These are phyloP conservation scores for Bothrops jararaca DNA, from an alignment of 2,113 vertebrate species.

Conservation along the genomic window DNA sequence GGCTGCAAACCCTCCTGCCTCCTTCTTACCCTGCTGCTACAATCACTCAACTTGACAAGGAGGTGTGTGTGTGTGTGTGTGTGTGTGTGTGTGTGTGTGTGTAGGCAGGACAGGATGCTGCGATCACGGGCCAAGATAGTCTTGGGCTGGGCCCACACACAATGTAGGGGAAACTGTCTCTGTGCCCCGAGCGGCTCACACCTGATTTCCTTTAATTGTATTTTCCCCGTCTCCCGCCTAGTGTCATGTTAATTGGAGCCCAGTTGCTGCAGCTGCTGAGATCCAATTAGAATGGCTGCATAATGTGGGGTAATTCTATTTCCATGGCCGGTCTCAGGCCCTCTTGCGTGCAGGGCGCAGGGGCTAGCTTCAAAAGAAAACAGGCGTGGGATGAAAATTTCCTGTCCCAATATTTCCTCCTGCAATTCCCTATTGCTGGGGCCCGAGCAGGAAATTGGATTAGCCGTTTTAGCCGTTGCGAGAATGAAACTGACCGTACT, in stretches of 20 bases:
- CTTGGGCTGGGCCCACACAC: background rate
- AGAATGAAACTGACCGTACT: background rate
- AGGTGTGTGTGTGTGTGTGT: too few relatives aligned
- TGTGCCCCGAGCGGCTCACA: background rate
- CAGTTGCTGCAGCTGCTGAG: constrained; percentile 21
- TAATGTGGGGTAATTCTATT: constrained; percentile 27
- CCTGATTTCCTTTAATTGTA: constrained; percentile 32
- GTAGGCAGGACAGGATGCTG: background rate
- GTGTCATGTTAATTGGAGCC: constrained; percentile 27
- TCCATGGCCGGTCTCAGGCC: constrained; percentile 14
- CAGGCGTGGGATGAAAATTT: background rate
- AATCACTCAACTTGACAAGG: constrained; percentile 26
- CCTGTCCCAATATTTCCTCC: constrained; percentile 14
- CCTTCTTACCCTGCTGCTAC: background rate
- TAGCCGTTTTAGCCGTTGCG: background rate
- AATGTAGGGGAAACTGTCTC: background rate
- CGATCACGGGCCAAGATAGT: background rate
- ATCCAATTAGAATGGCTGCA: constrained; percentile 32
- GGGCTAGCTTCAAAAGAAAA: background rate
- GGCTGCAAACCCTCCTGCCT: background rate
- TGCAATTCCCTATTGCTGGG: background rate
- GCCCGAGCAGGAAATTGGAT: constrained; percentile 19
- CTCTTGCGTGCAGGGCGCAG: background rate
- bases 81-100: too few relatives aligned
- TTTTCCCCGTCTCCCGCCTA: constrained; percentile 13